phyloP scores from a whole-genome alignment of 1,140 invertebrate species.

The Ruditapes philippinarum region DNA sequence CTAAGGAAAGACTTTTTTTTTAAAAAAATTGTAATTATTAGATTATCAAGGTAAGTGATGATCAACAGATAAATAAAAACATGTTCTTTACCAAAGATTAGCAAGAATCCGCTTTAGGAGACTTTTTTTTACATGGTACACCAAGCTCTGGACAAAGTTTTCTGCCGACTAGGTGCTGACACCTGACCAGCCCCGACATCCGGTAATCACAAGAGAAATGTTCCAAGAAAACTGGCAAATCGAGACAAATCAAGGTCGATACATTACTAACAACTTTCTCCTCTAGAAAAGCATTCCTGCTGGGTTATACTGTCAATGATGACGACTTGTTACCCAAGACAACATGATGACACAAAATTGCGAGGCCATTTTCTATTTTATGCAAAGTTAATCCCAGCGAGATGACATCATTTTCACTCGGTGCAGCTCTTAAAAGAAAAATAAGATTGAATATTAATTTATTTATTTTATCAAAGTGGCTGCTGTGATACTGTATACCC shows the following conservation, averaged over 20 bases:
- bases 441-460: too few relatives aligned
- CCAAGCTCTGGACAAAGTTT: background rate
- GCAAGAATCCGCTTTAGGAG: conserved; percentile 8
- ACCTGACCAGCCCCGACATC: background rate
- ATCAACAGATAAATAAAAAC: too few relatives aligned
- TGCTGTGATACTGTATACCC: too few relatives aligned
- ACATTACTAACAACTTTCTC: conserved; percentile 23
- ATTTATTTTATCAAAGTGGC: too few relatives aligned
- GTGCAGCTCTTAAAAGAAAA: too few relatives aligned
- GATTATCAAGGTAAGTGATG: too few relatives aligned
- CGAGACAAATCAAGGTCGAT: conserved; percentile 18
- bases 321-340: conserved; percentile 38
- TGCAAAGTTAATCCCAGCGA: too few relatives aligned
- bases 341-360: conserved; percentile 45
- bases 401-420: too few relatives aligned
- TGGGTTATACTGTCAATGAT: conserved; percentile 31
- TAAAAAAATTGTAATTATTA: too few relatives aligned
- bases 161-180: background rate
- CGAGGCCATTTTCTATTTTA: conserved; percentile 33
- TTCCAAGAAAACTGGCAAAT: conserved; percentile 35
- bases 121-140: background rate
- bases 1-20: too few relatives aligned
- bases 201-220: background rate
- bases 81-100: conserved; percentile 42
- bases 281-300: background rate